Conservation (phyloP, 92 coral and sea anemone species). For the Diadumene lineata region DNA sequence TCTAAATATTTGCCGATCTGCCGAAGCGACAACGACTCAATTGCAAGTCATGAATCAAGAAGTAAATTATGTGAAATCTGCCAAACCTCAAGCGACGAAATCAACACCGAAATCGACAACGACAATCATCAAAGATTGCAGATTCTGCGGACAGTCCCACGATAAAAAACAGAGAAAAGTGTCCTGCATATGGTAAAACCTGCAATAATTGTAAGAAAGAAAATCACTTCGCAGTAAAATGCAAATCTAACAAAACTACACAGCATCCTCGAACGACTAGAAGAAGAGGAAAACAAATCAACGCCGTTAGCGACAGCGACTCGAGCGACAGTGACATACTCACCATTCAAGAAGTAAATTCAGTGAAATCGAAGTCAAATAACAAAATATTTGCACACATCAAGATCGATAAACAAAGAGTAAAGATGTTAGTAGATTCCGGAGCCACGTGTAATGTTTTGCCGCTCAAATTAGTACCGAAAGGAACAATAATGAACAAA, state of each 20-base stretch:
- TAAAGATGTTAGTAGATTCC: constrained; percentile 27
- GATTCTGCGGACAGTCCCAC: constrained; percentile 31
- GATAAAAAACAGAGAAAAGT: constrained; percentile 32
- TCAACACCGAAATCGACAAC: constrained; percentile 19
- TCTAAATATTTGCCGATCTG: constrained; percentile 52
- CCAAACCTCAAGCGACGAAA: too few relatives aligned
- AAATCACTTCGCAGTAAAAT: constrained; percentile 32
- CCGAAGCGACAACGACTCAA: constrained; percentile 49
- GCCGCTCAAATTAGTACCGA: constrained; percentile 35
- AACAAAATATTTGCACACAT: constrained; percentile 29
- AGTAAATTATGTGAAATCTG: too few relatives aligned
- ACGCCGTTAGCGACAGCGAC: constrained; percentile 13
- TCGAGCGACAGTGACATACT: background rate
- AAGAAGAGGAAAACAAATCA: too few relatives aligned
- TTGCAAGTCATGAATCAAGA: constrained; percentile 34
- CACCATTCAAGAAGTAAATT: background rate
- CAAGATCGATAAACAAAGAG: constrained; percentile 8
- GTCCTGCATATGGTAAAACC: constrained; percentile 52
- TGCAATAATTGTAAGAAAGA: constrained; percentile 34
- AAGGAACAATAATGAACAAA: constrained; percentile 1
- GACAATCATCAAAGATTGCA: too few relatives aligned
- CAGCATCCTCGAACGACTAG: background rate
- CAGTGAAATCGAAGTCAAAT: constrained; percentile 12
- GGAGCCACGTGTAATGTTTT: constrained; percentile 40
- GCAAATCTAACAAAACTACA: background rate